Percentiles rank a stretch among this genome's conserved stretches.
Evolutionary conservation across 2,797 vertebrate species (phyloP).

Genomic region (Molossus alvarezi): DNA sequence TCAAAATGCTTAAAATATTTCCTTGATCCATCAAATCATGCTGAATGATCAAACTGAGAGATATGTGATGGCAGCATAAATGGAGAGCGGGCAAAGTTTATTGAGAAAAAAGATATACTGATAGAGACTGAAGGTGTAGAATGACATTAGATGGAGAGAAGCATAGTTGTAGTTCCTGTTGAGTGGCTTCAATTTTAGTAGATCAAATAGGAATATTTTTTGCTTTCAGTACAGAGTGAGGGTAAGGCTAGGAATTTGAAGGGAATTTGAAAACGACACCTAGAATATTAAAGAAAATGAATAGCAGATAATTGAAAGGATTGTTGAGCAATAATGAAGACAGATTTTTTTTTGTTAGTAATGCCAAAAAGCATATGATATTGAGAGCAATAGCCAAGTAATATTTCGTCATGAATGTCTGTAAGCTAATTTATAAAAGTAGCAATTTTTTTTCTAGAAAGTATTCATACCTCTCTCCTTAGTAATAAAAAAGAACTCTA

Average conservation of each 20-base stretch:
- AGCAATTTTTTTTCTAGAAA: neutral
- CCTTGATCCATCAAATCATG: neutral
- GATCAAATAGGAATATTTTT: neutral
- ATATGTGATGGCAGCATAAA: neutral
- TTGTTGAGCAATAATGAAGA: neutral
- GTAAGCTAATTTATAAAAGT: neutral
- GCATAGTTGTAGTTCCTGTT: neutral
- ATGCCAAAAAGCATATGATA: neutral
- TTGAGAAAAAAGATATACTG: neutral
- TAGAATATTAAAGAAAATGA: neutral
- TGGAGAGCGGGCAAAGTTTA: neutral
- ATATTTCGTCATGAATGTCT: neutral
- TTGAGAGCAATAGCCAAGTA: neutral
- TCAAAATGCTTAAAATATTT: neutral
- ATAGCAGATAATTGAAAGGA: neutral
- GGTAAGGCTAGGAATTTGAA: slow-evolving; percentile 10
- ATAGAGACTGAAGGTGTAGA: neutral
- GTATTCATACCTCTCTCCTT: neutral
- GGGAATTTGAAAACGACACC: neutral
- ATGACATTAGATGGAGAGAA: neutral
- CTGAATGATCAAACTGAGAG: neutral
- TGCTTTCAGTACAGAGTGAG: neutral
- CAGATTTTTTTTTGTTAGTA: neutral
- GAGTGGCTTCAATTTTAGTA: neutral
- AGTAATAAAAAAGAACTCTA: neutral